Evolutionary conservation across 2,888 invertebrate genomes (phyloP).

Genomic region (Pterostichus madidus): DNA sequence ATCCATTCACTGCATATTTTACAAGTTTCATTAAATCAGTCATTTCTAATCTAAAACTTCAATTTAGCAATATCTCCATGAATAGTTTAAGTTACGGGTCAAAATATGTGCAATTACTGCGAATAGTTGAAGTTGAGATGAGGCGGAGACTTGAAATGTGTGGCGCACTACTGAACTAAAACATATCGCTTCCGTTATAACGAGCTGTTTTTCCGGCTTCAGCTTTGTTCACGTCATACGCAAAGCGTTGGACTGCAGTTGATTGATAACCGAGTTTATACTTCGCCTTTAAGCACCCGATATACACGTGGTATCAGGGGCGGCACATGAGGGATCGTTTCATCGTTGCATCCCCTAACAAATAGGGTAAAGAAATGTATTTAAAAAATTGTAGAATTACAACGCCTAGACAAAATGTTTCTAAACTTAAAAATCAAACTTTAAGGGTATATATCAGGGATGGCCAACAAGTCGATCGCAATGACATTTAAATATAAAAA

Average conservation of each 20-base stretch:
- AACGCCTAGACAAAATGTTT: no score
- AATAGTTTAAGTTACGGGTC: slow-evolving; percentile 39
- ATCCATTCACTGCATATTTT: neutral
- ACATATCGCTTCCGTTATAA: slow-evolving; percentile 42
- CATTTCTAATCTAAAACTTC: slow-evolving; percentile 2
- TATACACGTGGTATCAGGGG: neutral
- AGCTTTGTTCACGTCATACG: slow-evolving; percentile 44
- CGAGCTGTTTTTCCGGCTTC: slow-evolving; percentile 42
- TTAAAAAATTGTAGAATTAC: no score
- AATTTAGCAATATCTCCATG: neutral
- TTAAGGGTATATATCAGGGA: no score
- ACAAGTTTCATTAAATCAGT: neutral
- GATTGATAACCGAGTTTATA: slow-evolving; percentile 44
- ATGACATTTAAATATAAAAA: no score
- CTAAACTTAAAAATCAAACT: no score
- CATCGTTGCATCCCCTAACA: no score
- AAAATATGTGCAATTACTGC: slow-evolving; percentile 42
- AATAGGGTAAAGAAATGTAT: no score
- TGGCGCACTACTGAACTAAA: neutral
- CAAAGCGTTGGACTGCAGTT: slow-evolving; percentile 32
- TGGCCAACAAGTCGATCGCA: no score
- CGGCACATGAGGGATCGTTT: neutral
- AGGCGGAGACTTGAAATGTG: neutral
- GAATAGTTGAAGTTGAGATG: slow-evolving; percentile 18
- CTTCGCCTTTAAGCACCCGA: neutral